These are phyloP conservation scores for Phodopus roborovskii DNA, from an alignment of 2,113 vertebrate species.

Conservation along the genomic window DNA sequence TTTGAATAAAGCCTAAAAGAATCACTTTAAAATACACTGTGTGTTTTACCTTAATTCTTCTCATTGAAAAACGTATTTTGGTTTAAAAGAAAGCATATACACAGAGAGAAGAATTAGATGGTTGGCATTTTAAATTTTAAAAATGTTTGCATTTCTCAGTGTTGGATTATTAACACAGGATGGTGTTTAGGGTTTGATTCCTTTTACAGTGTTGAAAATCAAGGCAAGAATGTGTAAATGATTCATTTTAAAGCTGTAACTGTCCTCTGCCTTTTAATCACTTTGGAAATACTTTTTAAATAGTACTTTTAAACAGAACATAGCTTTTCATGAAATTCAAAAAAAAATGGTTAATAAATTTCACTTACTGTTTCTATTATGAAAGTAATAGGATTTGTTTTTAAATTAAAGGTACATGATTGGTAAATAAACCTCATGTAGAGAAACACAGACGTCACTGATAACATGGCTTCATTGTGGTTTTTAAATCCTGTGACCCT, in stretches of 20 bases:
- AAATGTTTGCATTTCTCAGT: slow-evolving; percentile 26
- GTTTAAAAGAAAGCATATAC: background rate
- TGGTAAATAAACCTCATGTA: background rate
- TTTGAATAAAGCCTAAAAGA: background rate
- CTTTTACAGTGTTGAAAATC: background rate
- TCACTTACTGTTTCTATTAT: background rate
- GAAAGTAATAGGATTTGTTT: slow-evolving; percentile 16
- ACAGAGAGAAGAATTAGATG: background rate
- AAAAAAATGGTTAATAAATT: background rate
- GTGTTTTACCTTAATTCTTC: background rate
- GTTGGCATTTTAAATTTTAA: background rate
- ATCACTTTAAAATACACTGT: slow-evolving; percentile 13
- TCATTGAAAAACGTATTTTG: background rate
- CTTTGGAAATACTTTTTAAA: background rate
- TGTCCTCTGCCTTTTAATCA: background rate
- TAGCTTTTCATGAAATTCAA: slow-evolving; percentile 2
- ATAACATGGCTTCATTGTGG: background rate
- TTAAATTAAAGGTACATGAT: background rate
- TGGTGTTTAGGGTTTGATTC: background rate
- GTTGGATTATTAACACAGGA: background rate
- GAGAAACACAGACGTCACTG: slow-evolving; percentile 30
- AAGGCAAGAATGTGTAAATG: background rate
- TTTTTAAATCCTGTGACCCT: background rate
- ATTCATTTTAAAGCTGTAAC: background rate
- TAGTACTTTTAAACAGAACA: background rate